Conservation (phyloP, 2,797 vertebrate genomes). For the Crocidura indochinensis region DNA sequence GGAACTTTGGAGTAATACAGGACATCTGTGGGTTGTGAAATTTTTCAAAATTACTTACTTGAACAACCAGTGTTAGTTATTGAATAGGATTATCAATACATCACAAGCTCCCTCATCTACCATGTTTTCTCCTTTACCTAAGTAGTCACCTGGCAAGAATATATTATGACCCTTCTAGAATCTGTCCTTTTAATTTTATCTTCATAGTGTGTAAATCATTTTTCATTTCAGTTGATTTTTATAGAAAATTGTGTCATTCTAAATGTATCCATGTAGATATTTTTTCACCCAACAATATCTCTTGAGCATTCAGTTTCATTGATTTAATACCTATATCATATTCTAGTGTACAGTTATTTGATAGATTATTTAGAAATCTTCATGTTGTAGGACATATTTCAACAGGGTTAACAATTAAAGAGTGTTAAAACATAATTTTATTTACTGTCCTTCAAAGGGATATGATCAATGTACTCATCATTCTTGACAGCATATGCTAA, state of each 20-base stretch:
- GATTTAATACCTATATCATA: neutral
- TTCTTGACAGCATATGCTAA: neutral
- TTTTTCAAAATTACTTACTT: conserved; percentile 1
- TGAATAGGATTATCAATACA: neutral
- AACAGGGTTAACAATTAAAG: neutral
- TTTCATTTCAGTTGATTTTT: neutral
- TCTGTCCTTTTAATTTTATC: neutral
- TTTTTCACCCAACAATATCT: neutral
- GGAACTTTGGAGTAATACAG: neutral
- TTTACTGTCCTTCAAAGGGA: neutral
- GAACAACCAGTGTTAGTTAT: neutral
- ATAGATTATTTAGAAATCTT: neutral
- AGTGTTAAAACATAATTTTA: neutral
- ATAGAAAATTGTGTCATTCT: neutral
- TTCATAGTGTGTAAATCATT: neutral
- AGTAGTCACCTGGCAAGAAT: neutral
- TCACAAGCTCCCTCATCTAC: neutral
- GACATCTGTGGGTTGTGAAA: too few species aligned
- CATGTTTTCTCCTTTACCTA: neutral
- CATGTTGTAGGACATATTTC: neutral
- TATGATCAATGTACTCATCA: neutral
- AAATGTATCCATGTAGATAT: neutral
- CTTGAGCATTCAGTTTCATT: neutral
- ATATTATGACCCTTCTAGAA: neutral
- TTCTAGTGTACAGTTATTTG: neutral